Conservation (phyloP, 2,888 invertebrate genomes). For the Orthosia gracilis region DNA sequence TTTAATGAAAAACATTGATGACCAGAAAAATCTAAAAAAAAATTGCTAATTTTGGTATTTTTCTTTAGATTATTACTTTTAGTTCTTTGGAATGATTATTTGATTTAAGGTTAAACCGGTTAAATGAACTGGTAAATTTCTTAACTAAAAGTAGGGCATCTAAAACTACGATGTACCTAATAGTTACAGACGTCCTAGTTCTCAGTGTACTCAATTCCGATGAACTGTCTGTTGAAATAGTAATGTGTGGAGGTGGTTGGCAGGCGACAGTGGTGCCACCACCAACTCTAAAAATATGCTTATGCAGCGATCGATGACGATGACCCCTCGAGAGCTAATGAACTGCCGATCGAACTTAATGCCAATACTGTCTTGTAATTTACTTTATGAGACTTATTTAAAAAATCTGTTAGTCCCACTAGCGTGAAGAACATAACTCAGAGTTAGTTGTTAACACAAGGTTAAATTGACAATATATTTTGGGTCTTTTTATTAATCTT, state of each 20-base stretch:
- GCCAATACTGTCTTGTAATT: constrained; percentile 25
- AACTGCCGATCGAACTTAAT: constrained; percentile 68
- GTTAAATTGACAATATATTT: no score
- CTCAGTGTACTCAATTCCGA: constrained; percentile 71
- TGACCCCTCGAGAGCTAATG: constrained; percentile 71
- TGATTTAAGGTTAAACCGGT: no score
- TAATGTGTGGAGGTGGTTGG: constrained; percentile 76
- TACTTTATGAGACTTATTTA: no score
- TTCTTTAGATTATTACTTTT: constrained; percentile 12
- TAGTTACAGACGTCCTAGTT: constrained; percentile 63
- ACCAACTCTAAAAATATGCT: constrained; percentile 87
- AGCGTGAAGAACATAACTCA: no score
- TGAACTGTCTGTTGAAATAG: constrained; percentile 80
- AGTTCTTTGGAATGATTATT: not conserved
- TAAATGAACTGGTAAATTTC: not conserved
- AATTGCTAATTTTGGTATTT: not conserved
- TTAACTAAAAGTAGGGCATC: not conserved
- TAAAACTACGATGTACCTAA: not conserved
- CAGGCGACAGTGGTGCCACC: constrained; percentile 18
- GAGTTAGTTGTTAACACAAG: no score
- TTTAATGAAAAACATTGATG: not conserved
- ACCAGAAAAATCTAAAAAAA: not conserved
- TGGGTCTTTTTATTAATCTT: no score
- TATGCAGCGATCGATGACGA: constrained; percentile 80
- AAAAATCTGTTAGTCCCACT: no score